phyloP scores from a whole-genome alignment of 1,140 invertebrate genomes.

The Drosophila tani region DNA sequence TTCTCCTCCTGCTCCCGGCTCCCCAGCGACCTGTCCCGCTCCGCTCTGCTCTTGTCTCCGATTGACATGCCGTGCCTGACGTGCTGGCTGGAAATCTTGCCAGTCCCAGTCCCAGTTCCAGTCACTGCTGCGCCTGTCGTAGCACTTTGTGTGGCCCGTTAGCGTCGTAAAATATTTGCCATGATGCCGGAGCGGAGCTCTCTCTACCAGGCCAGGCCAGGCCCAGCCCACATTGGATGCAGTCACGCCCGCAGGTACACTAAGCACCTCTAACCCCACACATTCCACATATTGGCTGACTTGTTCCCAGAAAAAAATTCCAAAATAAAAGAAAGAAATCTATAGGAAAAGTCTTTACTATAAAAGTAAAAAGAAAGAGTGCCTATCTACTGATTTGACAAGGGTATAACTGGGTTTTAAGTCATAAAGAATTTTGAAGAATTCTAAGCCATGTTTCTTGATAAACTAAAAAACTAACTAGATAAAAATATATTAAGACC shows the following conservation, averaged over 20 bases:
- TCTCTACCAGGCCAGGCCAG: slow-evolving; percentile 15
- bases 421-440: neutral
- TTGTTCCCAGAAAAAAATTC: neutral
- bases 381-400: neutral
- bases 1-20: neutral
- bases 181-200: slow-evolving; percentile 19
- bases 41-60: neutral
- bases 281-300: slow-evolving; percentile 9
- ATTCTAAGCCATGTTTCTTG: too few species aligned
- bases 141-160: slow-evolving; percentile 40
- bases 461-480: too few species aligned
- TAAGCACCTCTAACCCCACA: slow-evolving; percentile 10
- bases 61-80: slow-evolving; percentile 15
- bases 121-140: slow-evolving; percentile 29
- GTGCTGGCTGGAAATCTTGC: slow-evolving; percentile 25
- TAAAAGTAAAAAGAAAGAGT: neutral
- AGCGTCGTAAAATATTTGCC: slow-evolving; percentile 70
- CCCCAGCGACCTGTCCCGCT: slow-evolving; percentile 13
- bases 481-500: too few species aligned
- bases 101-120: neutral
- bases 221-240: slow-evolving; percentile 30
- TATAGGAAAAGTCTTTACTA: neutral
- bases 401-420: neutral
- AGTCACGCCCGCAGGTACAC: slow-evolving; percentile 28
- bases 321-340: neutral